These are phyloP conservation scores for Hydraecia micacea DNA, from an alignment of 2,888 invertebrate genomes.

Conservation along the genomic window DNA sequence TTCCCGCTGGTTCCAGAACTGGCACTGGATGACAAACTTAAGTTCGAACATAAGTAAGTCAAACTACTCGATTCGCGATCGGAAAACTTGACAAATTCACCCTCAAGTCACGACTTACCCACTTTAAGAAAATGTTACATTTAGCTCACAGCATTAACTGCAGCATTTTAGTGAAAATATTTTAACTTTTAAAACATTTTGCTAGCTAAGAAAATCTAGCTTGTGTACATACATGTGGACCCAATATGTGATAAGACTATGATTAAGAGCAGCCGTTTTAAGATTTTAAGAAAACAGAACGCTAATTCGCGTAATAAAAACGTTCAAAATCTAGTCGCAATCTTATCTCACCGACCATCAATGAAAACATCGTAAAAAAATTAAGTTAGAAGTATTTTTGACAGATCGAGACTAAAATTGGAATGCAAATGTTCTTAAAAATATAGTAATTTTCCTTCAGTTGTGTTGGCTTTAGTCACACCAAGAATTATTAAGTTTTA, in stretches of 20 bases:
- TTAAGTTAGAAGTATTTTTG: not conserved
- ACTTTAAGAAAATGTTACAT: constrained; percentile 47
- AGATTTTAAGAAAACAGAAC: not conserved
- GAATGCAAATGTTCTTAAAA: not conserved
- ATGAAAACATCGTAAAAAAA: not conserved
- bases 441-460: not conserved
- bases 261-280: not conserved
- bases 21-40: constrained; percentile 42
- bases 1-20: constrained; percentile 27
- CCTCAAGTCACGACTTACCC: constrained; percentile 48
- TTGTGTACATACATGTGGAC: too few relatives aligned
- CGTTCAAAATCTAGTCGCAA: not conserved
- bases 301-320: not conserved
- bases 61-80: constrained; percentile 61
- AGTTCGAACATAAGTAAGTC: constrained; percentile 61
- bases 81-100: constrained; percentile 62
- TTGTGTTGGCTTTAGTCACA: not conserved
- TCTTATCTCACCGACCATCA: not conserved
- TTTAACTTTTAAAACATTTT: constrained; percentile 15
- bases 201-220: not conserved
- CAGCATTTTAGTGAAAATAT: constrained; percentile 15
- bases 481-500: not conserved
- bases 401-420: not conserved
- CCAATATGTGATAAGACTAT: not conserved
- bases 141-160: constrained; percentile 32